Percentiles rank a stretch among this genome's conserved stretches.
Evolutionary conservation across 2,888 invertebrate genomes (phyloP).

Genomic region (Rambutsinella grinnellia): DNA sequence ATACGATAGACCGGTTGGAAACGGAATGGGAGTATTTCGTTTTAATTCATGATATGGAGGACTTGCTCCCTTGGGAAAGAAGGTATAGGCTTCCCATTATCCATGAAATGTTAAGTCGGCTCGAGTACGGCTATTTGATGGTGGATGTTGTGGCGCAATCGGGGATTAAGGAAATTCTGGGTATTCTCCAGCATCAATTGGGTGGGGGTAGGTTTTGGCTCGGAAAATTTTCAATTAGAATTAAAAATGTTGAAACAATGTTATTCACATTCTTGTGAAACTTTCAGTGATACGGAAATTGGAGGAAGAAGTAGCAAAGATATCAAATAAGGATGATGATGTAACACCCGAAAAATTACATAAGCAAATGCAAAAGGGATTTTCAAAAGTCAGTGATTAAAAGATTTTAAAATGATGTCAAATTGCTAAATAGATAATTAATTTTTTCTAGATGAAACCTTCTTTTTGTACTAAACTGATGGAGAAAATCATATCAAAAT

Average conservation of each 20-base stretch:
- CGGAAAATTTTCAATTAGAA: neutral
- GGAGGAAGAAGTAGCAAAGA: conserved; percentile 32
- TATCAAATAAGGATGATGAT: conserved; percentile 8
- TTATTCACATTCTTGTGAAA: too few species aligned
- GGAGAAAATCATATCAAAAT: conserved; percentile 31
- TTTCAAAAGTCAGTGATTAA: conserved; percentile 24
- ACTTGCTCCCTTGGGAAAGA: conserved; percentile 59
- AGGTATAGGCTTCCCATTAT: conserved; percentile 2
- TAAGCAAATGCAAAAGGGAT: conserved; percentile 33
- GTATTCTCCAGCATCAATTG: conserved; percentile 50
- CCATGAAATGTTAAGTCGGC: conserved; percentile 33
- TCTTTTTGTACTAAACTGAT: conserved; percentile 39
- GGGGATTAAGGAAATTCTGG: conserved; percentile 60
- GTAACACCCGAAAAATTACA: conserved; percentile 38
- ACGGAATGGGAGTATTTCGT: conserved; percentile 49
- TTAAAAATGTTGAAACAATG: conserved; percentile 3
- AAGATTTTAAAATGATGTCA: too few species aligned
- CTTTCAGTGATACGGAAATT: conserved; percentile 37
- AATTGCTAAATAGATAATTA: too few species aligned
- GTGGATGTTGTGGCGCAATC: conserved; percentile 54
- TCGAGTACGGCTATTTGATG: conserved; percentile 56
- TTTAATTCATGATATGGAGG: conserved; percentile 20
- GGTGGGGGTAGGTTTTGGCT: conserved; percentile 32
- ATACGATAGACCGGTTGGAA: conserved; percentile 35
- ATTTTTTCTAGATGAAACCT: conserved; percentile 37